Percentiles rank a stretch among this genome's conserved stretches.
phyloP scores from a whole-genome alignment of 2,113 vertebrate genomes.

The Oenanthe oenanthe region DNA sequence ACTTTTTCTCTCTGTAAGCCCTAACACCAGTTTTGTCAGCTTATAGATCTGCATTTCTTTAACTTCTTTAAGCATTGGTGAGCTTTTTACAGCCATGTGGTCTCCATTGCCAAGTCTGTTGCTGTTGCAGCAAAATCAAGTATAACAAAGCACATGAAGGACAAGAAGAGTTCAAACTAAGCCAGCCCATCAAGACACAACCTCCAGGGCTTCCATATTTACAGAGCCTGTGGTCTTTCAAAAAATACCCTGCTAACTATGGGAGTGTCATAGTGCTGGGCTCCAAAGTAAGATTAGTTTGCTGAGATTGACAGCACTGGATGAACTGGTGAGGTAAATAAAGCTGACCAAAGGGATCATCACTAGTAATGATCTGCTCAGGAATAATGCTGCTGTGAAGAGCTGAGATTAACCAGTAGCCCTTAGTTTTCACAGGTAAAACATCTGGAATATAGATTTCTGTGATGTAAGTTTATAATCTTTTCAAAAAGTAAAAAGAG shows the following conservation, averaged over 20 bases:
- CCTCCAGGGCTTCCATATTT: neutral
- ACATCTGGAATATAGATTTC: neutral
- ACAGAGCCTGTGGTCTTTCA: neutral
- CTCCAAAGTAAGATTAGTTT: neutral
- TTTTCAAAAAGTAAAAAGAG: neutral
- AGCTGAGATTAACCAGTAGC: neutral
- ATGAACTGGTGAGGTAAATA: neutral
- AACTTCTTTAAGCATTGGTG: neutral
- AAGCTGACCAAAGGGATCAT: neutral
- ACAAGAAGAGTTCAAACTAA: neutral
- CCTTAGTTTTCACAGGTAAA: neutral
- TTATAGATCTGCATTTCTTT: neutral
- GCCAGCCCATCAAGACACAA: fast-evolving
- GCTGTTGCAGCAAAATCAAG: neutral
- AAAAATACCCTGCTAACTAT: neutral
- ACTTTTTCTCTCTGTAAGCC: neutral
- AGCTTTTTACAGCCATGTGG: neutral
- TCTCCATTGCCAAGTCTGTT: neutral
- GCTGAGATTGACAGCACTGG: neutral
- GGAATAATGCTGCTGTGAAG: neutral
- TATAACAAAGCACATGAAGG: neutral
- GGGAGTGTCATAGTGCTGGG: neutral
- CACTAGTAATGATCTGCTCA: neutral
- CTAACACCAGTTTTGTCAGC: neutral
- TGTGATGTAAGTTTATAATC: neutral